Evolutionary conservation across 2,888 invertebrate genomes (phyloP), one percentile per base, ranked within the genome.

Genomic region (Diachrysia chrysitis): DNA sequence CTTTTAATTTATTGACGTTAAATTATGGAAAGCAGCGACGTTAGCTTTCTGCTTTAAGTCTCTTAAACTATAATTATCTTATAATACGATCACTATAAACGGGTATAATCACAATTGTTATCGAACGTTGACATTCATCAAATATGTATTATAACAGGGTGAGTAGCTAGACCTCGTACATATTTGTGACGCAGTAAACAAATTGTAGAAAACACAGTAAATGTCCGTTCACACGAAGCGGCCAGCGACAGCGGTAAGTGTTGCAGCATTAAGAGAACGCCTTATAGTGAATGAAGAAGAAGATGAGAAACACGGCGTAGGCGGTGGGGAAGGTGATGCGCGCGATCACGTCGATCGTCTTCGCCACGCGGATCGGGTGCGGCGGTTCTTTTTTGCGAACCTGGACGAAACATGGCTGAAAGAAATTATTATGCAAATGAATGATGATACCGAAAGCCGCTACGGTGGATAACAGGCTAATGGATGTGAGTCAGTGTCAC

Each of bases 231-330:
- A 87, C 87, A 83, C 82, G 78, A 92, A 90, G 91, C 90, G 82
- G 88, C 86, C 86, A 83, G 87, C 86, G 81, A 85, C 78, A 82
- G 85, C 85, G 71, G 79, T 75, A 82, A 71, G 81, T 78, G 65
- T 87, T 90, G 89, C 90, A 89, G 91, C 91, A 95, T 96, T 97
- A 96, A 95, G 96, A 96, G 91, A 97, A 97, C 95, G 97, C 98
- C 95, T 98, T 98, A 96, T 98, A 98, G 96, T 98, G 98, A 89
- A 98, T 98, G 96, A 99, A 99, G 96, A 99, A 99, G 96, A 98
- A 98, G 92, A 98, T 97, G 89, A 99, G 97, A 96, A 99, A 99
- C 92, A 98, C 97, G 90, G 98, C 97, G 95, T 98, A 99, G 89
- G 98, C 98, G 85, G 98, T 97, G 85, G 98, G 98, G 96, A 99